phyloP scores from a whole-genome alignment of 2,888 invertebrate species.

The Augiades crinisus region DNA sequence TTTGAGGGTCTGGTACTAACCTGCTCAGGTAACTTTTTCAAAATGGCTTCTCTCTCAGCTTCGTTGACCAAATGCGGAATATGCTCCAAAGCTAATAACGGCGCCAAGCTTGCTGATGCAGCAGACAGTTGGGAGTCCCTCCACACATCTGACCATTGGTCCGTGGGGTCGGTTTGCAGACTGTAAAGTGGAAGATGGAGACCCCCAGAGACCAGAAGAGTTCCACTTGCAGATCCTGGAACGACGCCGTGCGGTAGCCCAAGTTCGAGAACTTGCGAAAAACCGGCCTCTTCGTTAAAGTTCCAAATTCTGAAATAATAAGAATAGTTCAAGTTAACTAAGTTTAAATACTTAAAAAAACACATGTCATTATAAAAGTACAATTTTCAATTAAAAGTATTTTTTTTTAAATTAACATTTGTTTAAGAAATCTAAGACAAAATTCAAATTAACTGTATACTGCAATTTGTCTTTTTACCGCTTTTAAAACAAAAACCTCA shows the following conservation, averaged over 20 bases:
- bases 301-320: conserved; percentile 82
- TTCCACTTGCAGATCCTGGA: conserved; percentile 84
- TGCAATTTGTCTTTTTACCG: too few relatives aligned
- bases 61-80: conserved; percentile 77
- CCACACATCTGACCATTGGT: conserved; percentile 71
- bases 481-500: too few relatives aligned
- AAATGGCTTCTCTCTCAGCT: conserved; percentile 69
- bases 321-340: not conserved
- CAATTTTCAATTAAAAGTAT: too few relatives aligned
- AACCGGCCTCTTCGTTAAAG: conserved; percentile 86
- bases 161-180: conserved; percentile 57
- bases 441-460: too few relatives aligned
- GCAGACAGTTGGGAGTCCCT: conserved; percentile 73
- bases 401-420: too few relatives aligned
- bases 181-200: conserved; percentile 79
- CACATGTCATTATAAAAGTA: too few relatives aligned
- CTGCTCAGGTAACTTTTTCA: conserved; percentile 80
- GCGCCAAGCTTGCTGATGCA: conserved; percentile 81
- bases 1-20: conserved; percentile 52
- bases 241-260: conserved; percentile 84
- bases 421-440: too few relatives aligned
- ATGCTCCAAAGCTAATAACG: conserved; percentile 79
- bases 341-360: too few relatives aligned
- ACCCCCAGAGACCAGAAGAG: conserved; percentile 82
- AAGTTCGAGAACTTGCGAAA: conserved; percentile 84